Evolutionary conservation across 2,113 vertebrate genomes (phyloP).

Genomic region (Pachycephala philippinensis): DNA sequence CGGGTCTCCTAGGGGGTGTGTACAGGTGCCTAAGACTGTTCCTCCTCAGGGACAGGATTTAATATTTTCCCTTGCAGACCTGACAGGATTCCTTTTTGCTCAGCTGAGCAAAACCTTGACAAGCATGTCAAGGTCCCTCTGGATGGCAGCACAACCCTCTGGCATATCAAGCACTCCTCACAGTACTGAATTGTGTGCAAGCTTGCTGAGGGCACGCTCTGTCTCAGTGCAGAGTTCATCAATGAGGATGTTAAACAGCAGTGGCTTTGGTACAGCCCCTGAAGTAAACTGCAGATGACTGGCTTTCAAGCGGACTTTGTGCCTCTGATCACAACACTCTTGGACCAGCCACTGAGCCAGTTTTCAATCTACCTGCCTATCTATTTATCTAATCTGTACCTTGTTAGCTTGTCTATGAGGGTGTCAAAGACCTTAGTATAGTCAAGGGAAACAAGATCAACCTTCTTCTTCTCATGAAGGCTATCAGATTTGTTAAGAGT

Average conservation of each 20-base stretch:
- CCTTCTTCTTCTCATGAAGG: not conserved
- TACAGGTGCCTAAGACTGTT: not conserved
- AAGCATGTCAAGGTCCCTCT: not conserved
- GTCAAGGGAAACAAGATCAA: not conserved
- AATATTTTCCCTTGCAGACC: not conserved
- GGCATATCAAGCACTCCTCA: not conserved
- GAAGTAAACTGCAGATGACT: not conserved
- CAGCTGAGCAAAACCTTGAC: not conserved
- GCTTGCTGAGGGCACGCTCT: not conserved
- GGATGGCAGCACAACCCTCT: not conserved
- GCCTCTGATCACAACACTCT: not conserved
- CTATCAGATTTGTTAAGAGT: not conserved
- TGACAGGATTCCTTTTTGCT: not conserved
- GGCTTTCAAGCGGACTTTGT: not conserved
- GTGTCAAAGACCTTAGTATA: not conserved
- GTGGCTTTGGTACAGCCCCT: not conserved
- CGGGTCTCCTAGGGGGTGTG: accelerated
- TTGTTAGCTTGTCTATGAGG: not conserved
- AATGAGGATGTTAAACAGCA: not conserved
- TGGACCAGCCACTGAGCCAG: not conserved
- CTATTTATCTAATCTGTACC: not conserved
- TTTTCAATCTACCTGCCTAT: not conserved
- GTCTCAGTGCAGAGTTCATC: not conserved
- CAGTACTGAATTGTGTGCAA: not conserved
- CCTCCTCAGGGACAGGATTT: not conserved